Base-by-base conservation (phyloP, 1,140 invertebrate species). In the Grapholita molesta region DNA sequence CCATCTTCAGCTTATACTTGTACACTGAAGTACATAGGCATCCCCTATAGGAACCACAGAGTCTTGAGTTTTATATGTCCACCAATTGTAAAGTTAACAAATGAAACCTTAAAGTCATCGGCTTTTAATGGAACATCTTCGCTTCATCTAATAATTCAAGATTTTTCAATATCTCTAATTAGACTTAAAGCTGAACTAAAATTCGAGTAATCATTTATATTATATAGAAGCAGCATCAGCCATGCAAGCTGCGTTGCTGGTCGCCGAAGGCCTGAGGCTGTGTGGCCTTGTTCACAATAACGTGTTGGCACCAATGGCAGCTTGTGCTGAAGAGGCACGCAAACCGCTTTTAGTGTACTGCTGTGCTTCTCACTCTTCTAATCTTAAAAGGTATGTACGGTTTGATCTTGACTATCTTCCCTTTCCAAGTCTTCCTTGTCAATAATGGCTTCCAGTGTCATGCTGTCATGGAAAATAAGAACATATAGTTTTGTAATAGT, bases 201-300 rank as follows among this genome's bases (percentile, higher is more conserved):
- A n/a, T n/a, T n/a, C n/a, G 35, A 48, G 8, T 64, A 25, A 21
- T 55, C n/a, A 42, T 15, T 42, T 52, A 53, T 25, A 23, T 33
- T 69, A 94, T 92, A 69, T 93, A 96, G 97, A 97, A 82, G 95
- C 96, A 38, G 97, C 97, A 9, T 96, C 96, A 3, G 93, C 95
- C 53, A 95, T 96, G 79, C 97, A 98, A 89, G 94, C 97, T 1
- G 95, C 96, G 3, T 91, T 97, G 48, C 92, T 98, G 53, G 94
- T 98, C 64, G 94, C 95, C 4, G 97, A 98, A 88, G 97, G 97
- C 3, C 95, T 97, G 23, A 94, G 97, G 80, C 93, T 98, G 73
- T 96, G 95, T 70, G 96, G 96, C 6, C 90, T 98, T 64, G 94
- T 94, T 18, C 97, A 98, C 80, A 94, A 95, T 68, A 97, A 98